phyloP scores from a whole-genome alignment of 2,888 invertebrate genomes.

The Sisyra nigra region DNA sequence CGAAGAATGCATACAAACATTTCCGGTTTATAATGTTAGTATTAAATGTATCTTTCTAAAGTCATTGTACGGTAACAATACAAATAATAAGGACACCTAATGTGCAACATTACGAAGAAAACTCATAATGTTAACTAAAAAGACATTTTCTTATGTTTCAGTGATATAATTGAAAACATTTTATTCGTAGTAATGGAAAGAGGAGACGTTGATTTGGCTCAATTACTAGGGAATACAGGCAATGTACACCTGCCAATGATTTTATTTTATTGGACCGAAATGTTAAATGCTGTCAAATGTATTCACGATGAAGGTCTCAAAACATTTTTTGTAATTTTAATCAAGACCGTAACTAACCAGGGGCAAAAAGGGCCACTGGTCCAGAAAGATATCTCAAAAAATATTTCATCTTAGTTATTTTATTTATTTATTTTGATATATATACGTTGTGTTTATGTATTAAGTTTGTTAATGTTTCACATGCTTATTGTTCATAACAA shows the following conservation, averaged over 20 bases:
- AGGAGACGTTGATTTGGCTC: slow-evolving; percentile 78
- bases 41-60: too few relatives aligned
- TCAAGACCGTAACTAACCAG: not conserved
- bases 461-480: not conserved
- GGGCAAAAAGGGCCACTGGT: too few relatives aligned
- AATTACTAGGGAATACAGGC: slow-evolving; percentile 42
- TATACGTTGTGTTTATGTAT: not conserved
- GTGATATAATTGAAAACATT: slow-evolving; percentile 49
- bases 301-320: slow-evolving; percentile 70
- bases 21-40: too few relatives aligned
- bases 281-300: slow-evolving; percentile 78
- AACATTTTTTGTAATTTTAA: not conserved
- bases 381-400: too few relatives aligned
- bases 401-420: not conserved
- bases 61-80: too few relatives aligned
- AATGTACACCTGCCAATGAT: slow-evolving; percentile 57
- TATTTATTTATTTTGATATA: not conserved
- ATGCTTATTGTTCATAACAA: too few relatives aligned
- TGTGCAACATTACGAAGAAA: too few relatives aligned
- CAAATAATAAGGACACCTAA: too few relatives aligned
- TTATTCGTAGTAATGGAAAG: slow-evolving; percentile 84
- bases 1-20: too few relatives aligned
- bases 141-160: slow-evolving; percentile 25
- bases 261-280: slow-evolving; percentile 84
- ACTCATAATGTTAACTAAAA: too few relatives aligned